phyloP scores from a whole-genome alignment of 2,888 invertebrate species.

The Athalia rosae region DNA sequence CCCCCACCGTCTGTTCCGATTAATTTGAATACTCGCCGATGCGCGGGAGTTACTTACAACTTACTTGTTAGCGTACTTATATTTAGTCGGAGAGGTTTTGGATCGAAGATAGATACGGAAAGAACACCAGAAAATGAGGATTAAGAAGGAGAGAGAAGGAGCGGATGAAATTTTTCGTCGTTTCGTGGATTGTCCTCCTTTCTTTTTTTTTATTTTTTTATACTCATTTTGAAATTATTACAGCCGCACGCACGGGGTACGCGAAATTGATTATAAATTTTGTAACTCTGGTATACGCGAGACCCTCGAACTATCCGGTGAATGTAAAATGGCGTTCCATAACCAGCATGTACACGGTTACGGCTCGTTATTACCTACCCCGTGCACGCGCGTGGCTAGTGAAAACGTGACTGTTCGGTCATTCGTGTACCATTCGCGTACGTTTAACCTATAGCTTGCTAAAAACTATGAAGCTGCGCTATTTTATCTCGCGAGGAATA shows the following conservation, averaged over 20 bases:
- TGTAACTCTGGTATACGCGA: neutral
- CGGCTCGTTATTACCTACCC: slow-evolving; percentile 34
- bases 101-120: neutral
- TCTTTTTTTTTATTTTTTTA: neutral
- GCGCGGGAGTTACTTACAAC: slow-evolving; percentile 25
- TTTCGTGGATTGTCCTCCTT: neutral
- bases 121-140: neutral
- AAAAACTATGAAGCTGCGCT: slow-evolving; percentile 1
- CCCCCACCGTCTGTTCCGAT: slow-evolving; percentile 26
- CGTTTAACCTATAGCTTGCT: neutral
- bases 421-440: slow-evolving; percentile 17
- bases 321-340: slow-evolving; percentile 33
- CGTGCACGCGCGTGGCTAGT: slow-evolving; percentile 13
- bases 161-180: neutral
- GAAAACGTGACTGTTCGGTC: slow-evolving; percentile 33
- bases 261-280: slow-evolving; percentile 23
- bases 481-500: too few relatives aligned
- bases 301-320: slow-evolving; percentile 17
- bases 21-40: neutral
- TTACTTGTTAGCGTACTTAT: too few relatives aligned
- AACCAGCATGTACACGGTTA: slow-evolving; percentile 32
- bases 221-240: neutral
- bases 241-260: slow-evolving; percentile 2
- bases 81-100: neutral
- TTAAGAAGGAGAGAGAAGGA: neutral